Base-by-base conservation (phyloP, 35 echinoderm and acorn worm genomes). In the Hemicentrotus pulcherrimus region DNA sequence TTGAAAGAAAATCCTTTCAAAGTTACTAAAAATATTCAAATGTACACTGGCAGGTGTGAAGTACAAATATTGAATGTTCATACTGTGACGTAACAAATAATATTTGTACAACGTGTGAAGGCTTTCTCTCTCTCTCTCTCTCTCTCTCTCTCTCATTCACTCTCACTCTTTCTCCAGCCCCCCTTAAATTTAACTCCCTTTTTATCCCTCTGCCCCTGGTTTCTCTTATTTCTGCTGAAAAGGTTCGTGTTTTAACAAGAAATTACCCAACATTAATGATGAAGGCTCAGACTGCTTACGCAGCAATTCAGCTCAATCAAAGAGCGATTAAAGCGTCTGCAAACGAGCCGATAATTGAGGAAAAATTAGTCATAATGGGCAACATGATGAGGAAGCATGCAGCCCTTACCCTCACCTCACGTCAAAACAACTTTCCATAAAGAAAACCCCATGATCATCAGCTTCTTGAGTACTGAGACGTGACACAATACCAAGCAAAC, bases 311-410 rank as follows among this genome's bases (percentile, higher is more conserved):
- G 10, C 50, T 55, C 50, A 55, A 55, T 55, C 65, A n/a, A 28
- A 78, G 19, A 8, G 65, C 65, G 65, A 78, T 78, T 78, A 78
- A 4, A 22, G 65, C 19, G 65, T 78, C 28, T 78, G 65, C 65
- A 78, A 78, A 78, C 65, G 65, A 78, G 65, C 65, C 19, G 65
- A 78, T 78, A 78, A 78, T 78, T 78, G 65, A 78, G 19, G 61
- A 71, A 24, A 71, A 24, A 71, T 71, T 71, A 71, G 61, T 71
- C 61, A 78, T 78, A 78, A n/a, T 78, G 65, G 19, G 28, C 22
- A 78, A 78, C 65, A 78, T 78, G 65, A 78, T 28, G 65, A 28
- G 28, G 24, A 78, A n/a, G 28, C 65, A n/a, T 78, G 28, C 28
- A 28, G 15, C 50, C 50, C 9, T 55, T 55, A 28, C 65, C 65